These are phyloP conservation scores for Denticeps clupeoides DNA, from an alignment of 2,797 vertebrate species.

Conservation along the genomic window DNA sequence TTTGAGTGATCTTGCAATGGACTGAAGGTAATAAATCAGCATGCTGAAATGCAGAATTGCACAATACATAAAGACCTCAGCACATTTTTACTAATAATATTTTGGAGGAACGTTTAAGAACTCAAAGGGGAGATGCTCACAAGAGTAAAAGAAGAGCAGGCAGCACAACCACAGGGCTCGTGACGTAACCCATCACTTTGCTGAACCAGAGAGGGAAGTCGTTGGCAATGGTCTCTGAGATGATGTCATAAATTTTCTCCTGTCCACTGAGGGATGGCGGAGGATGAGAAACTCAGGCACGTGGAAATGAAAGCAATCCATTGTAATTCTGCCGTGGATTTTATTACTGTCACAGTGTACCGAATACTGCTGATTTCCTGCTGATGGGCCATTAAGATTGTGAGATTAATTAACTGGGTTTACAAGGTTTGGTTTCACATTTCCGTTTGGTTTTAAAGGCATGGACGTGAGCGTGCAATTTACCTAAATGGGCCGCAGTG, in stretches of 20 bases:
- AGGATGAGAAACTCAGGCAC: neutral
- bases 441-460: neutral
- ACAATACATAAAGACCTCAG: too few relatives aligned
- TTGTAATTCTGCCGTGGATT: neutral
- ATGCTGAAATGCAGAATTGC: conserved; percentile 60
- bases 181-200: conserved; percentile 73
- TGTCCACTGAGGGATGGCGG: conserved; percentile 61
- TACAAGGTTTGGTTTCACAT: neutral
- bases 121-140: conserved; percentile 63
- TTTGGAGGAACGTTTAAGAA: too few relatives aligned
- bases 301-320: neutral
- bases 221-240: conserved; percentile 77
- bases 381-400: conserved; percentile 1
- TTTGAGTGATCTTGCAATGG: conserved; percentile 88
- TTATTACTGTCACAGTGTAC: conserved; percentile 1
- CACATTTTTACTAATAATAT: too few relatives aligned
- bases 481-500: conserved; percentile 94
- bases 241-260: conserved; percentile 95
- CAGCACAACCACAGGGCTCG: conserved; percentile 86
- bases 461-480: conserved; percentile 3
- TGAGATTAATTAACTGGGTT: neutral
- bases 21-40: conserved; percentile 96
- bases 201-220: conserved; percentile 90
- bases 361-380: neutral
- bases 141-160: conserved; percentile 82